phyloP scores from a whole-genome alignment of 2,797 vertebrate species.

The Anabas testudineus region DNA sequence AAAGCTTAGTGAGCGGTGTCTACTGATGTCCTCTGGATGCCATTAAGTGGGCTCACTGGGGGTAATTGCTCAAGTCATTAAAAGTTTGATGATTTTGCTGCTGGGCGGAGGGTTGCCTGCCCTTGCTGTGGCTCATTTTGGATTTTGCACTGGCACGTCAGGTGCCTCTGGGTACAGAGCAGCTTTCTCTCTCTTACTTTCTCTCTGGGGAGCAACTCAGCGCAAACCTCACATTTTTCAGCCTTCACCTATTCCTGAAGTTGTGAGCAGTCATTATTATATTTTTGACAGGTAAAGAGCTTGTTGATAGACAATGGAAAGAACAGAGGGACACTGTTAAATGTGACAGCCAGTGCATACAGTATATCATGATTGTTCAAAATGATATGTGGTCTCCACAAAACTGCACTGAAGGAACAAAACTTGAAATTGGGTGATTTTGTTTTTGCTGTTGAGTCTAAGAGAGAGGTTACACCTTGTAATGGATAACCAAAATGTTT shows the following conservation, averaged over 20 bases:
- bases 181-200: constrained; percentile 49
- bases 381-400: constrained; percentile 20
- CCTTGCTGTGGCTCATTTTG: constrained; percentile 84
- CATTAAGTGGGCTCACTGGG: constrained; percentile 85
- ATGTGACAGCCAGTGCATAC: constrained; percentile 32
- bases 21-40: constrained; percentile 83
- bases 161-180: constrained; percentile 70
- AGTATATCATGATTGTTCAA: constrained; percentile 44
- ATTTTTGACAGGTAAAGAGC: constrained; percentile 73
- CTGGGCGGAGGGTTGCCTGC: constrained; percentile 82
- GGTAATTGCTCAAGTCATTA: constrained; percentile 89
- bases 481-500: constrained; percentile 39
- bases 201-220: constrained; percentile 61
- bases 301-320: constrained; percentile 58
- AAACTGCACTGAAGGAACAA: constrained; percentile 39
- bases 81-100: constrained; percentile 88
- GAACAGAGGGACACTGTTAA: constrained; percentile 46
- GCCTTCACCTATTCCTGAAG: constrained; percentile 58
- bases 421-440: constrained; percentile 18
- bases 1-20: constrained; percentile 66
- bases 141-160: constrained; percentile 77
- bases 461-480: constrained; percentile 12
- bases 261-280: constrained; percentile 72
- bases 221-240: constrained; percentile 61
- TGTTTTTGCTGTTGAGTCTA: constrained; percentile 2